Percentiles rank a stretch among this genome's conserved stretches.
These are phyloP conservation scores for Sialis lutaria DNA, from an alignment of 2,888 invertebrate genomes.

Conservation along the genomic window DNA sequence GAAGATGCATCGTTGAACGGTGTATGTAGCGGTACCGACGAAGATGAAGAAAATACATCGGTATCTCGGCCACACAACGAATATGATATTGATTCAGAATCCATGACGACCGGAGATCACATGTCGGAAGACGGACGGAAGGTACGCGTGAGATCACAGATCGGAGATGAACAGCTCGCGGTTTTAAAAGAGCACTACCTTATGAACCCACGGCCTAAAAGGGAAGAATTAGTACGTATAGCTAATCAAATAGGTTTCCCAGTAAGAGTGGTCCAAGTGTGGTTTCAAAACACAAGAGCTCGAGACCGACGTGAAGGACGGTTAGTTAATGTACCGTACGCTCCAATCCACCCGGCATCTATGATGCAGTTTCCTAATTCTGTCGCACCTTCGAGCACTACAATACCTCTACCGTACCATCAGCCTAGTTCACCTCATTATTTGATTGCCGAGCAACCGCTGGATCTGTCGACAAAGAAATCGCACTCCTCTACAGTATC, in stretches of 20 bases:
- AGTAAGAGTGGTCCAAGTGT: conserved; percentile 75
- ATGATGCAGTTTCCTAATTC: conserved; percentile 10
- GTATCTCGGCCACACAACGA: conserved; percentile 32
- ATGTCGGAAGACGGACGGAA: conserved; percentile 44
- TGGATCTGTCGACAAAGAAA: conserved; percentile 80
- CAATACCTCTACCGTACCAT: conserved; percentile 6
- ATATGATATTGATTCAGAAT: conserved; percentile 36
- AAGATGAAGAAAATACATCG: conserved; percentile 28
- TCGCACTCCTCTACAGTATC: conserved; percentile 35
- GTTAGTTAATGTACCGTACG: conserved; percentile 28
- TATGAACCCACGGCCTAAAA: conserved; percentile 80
- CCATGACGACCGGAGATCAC: conserved; percentile 26
- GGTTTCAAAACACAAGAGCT: conserved; percentile 93
- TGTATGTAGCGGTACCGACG: conserved; percentile 39
- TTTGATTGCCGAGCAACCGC: conserved; percentile 48
- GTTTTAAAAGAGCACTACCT: conserved; percentile 80
- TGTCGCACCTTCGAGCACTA: conserved; percentile 16
- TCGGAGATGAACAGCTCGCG: conserved; percentile 85
- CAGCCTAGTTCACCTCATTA: conserved; percentile 14
- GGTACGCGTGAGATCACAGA: conserved; percentile 81
- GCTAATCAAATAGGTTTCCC: conserved; percentile 61
- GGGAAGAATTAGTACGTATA: conserved; percentile 82
- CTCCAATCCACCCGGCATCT: conserved; percentile 18
- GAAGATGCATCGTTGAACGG: conserved; percentile 32
- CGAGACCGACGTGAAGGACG: conserved; percentile 59